phyloP scores from a whole-genome alignment of 2,113 vertebrate genomes.

The Loxodonta africana region DNA sequence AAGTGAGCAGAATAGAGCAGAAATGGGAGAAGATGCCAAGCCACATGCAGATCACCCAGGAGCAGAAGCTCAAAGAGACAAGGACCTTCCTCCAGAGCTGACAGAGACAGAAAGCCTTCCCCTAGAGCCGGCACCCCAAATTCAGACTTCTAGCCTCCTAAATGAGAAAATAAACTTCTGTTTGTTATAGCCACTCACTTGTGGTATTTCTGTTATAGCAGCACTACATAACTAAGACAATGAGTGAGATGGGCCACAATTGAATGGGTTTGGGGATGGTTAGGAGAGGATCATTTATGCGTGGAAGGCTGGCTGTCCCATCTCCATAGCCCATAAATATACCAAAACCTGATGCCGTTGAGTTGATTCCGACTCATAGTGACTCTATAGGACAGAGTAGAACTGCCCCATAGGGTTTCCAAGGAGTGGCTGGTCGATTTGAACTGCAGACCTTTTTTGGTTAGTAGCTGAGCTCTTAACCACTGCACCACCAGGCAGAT shows the following conservation, averaged over 20 bases:
- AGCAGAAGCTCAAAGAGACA: not conserved
- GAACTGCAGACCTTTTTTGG: no score
- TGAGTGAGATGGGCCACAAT: not conserved
- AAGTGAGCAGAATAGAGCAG: not conserved
- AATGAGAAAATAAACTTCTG: not conserved
- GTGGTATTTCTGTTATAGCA: not conserved
- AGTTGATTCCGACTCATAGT: no score
- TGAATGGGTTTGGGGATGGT: not conserved
- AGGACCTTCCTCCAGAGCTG: not conserved
- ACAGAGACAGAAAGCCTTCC: not conserved
- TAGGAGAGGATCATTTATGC: not conserved
- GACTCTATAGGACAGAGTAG: no score
- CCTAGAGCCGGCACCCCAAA: not conserved
- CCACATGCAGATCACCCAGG: not conserved
- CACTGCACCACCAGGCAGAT: not conserved
- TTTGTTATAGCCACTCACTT: not conserved
- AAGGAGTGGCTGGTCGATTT: no score
- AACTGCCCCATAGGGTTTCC: no score
- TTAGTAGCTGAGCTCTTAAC: no score
- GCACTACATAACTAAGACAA: not conserved
- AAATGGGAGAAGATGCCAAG: not conserved
- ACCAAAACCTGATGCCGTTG: no score
- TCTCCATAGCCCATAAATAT: not conserved
- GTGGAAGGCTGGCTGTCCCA: not conserved
- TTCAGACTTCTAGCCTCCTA: not conserved